Evolutionary conservation across 2,888 invertebrate species (phyloP).

Genomic region (Dinocampus coccinellae): DNA sequence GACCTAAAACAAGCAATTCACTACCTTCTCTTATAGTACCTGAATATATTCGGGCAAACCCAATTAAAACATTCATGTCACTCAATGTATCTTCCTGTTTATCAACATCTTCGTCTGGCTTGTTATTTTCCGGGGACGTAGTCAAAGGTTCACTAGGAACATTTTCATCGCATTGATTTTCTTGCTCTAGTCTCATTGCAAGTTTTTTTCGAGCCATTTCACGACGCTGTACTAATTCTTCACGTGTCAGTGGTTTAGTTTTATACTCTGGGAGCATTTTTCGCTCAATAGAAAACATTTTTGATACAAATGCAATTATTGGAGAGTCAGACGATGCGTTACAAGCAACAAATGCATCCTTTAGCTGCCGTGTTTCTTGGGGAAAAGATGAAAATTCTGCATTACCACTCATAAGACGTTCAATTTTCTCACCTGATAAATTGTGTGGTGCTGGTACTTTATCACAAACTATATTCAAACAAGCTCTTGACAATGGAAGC

Average conservation of each 20-base stretch:
- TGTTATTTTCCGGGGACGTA: neutral
- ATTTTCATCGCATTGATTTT: constrained; percentile 54
- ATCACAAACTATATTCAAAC: constrained; percentile 85
- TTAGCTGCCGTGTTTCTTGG: constrained; percentile 78
- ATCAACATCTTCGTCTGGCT: constrained; percentile 20
- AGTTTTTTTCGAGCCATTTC: constrained; percentile 78
- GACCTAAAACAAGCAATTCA: constrained; percentile 85
- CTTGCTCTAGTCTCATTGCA: constrained; percentile 70
- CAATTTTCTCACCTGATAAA: constrained; percentile 82
- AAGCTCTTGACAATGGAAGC: constrained; percentile 86
- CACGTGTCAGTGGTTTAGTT: constrained; percentile 80
- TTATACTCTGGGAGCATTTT: constrained; percentile 83
- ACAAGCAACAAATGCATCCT: constrained; percentile 79
- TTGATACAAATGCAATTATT: constrained; percentile 82
- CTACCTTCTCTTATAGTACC: constrained; percentile 84
- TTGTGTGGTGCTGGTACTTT: constrained; percentile 87
- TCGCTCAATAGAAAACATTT: constrained; percentile 90
- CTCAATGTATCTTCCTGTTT: constrained; percentile 34
- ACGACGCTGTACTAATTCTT: constrained; percentile 79
- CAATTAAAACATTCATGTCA: constrained; percentile 80
- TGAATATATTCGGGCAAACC: constrained; percentile 93
- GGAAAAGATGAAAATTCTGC: constrained; percentile 78
- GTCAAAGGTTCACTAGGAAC: neutral
- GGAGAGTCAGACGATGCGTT: constrained; percentile 76
- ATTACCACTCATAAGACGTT: constrained; percentile 83